Evolutionary conservation across 1,140 invertebrate species (phyloP), one percentile per base, ranked within the genome.

Genomic region (Aleiodes sp.): DNA sequence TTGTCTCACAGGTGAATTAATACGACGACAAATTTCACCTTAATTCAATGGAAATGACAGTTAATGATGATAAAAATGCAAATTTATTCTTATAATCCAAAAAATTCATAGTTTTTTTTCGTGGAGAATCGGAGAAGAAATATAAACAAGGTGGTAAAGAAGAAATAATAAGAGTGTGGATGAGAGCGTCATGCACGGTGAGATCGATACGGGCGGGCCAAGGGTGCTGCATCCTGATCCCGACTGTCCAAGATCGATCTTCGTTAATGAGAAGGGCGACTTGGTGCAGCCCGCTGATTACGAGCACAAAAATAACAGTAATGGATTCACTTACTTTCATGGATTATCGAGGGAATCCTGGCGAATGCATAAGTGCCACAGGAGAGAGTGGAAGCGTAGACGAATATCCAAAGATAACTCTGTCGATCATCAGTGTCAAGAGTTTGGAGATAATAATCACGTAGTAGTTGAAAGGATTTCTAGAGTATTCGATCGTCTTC

Each of bases 151-250:
- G 9, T 28, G 39, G 29, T 26, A 21, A n/a, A 37, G 28, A 28
- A 41, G 9, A 9, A 57, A 16, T 56, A 37, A 10, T 3, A 67
- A 66, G 72, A 79, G 75, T 71, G 73, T 74, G 75, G 80, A 78
- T 77, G 81, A 83, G 82, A 82, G 75, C 81, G 81, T 83, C 82
- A 84, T 84, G 82, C 81, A 72, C 76, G 78, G 70, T 78, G 80
- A 75, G 81, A 79, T 80, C 73, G 76, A 80, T 76, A 77, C 75
- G 77, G 76, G 74, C 76, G 77, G 77, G 80, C 78, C 78, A 75
- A 79, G 77, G 78, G 81, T 82, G 79, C 79, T 82, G 81, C 76
- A 81, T 77, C 78, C 77, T 78, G 73, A 75, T 77, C 72, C 75
- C 70, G 71, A 71, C 52, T 70, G 75, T 72, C 76, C 81, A 65